Evolutionary conservation across 2,797 vertebrate species (phyloP), one percentile per base, ranked within the genome.

Genomic region (Melopsittacus undulatus): DNA sequence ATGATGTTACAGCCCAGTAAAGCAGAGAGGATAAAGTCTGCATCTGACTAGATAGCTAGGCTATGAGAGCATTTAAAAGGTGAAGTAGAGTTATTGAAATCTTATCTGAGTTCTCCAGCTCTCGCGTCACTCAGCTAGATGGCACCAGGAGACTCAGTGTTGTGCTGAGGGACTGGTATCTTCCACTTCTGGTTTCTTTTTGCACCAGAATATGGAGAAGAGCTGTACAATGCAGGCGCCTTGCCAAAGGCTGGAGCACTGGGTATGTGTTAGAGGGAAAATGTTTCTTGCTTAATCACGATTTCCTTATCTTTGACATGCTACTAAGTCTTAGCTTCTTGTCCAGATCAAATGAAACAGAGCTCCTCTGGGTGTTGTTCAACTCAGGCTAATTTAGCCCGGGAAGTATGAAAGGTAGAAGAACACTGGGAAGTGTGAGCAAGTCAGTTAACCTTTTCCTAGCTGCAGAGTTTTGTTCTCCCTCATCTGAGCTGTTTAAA

Each of bases 101-200:
- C 23, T 93, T 63, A 22, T 1, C 43, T 87, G 80, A 73, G 75
- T 80, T 67, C 74, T 90, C 59, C 74, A 67, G 63, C 83, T 89
- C 83, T 91, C 43, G 15, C 15, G 7, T 95, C 89, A 68, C 40
- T 90, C 85, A 86, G 94, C 94, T 92, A 49, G 80, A 36, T 92
- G 91, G 91, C 95, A 95, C 91, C 82, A 90, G 77, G 87, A 93
- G 72, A 81, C 85, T 63, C 78, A 57, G 56, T 24, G 22, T 63
- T 81, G 46, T 40, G 51, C 59, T 19, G 36, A 72, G 79, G 79
- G 17, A 18, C 36, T 23, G 11, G 7, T 19, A 16, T 52, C 4
- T 3, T 72, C 19, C 1, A 20, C 73, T 83, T 54, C 82, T 93
- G 69, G 11, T 72, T 93, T 82, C 64, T 68, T 86, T 89, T 59